These are phyloP conservation scores for Hippocampus guttulatus DNA, from an alignment of 2,113 vertebrate species.

Conservation along the genomic window DNA sequence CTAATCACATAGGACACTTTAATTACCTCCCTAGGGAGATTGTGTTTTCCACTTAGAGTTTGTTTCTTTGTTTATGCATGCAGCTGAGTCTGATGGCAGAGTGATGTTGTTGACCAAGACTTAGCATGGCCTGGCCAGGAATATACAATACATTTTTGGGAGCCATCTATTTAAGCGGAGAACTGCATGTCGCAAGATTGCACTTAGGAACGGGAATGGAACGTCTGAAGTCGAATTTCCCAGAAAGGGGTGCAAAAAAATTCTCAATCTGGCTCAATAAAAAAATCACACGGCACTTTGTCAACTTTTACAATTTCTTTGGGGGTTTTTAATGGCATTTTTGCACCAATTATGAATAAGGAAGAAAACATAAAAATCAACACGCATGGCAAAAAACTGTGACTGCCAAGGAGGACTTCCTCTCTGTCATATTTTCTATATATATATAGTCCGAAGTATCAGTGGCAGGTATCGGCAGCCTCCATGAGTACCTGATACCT, in stretches of 20 bases:
- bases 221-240: not conserved
- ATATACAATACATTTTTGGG: not conserved
- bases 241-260: not conserved
- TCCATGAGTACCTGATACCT: too few relatives aligned
- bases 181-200: not conserved
- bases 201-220: too few relatives aligned
- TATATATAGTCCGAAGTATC: too few relatives aligned
- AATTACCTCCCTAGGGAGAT: slow-evolving; percentile 1
- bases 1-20: slow-evolving; percentile 20
- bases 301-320: not conserved
- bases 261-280: not conserved
- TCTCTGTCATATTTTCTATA: too few relatives aligned
- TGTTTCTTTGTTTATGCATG: not conserved
- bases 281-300: not conserved
- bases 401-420: too few relatives aligned
- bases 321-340: not conserved
- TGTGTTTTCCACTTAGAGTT: not conserved
- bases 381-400: too few relatives aligned
- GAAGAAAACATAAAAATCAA: too few relatives aligned
- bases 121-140: not conserved
- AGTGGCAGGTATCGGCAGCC: too few relatives aligned
- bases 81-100: not conserved
- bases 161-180: not conserved
- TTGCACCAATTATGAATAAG: not conserved
- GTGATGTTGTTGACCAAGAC: not conserved